Base-by-base conservation (phyloP, 2,113 vertebrate species). In the Pandion haliaetus region DNA sequence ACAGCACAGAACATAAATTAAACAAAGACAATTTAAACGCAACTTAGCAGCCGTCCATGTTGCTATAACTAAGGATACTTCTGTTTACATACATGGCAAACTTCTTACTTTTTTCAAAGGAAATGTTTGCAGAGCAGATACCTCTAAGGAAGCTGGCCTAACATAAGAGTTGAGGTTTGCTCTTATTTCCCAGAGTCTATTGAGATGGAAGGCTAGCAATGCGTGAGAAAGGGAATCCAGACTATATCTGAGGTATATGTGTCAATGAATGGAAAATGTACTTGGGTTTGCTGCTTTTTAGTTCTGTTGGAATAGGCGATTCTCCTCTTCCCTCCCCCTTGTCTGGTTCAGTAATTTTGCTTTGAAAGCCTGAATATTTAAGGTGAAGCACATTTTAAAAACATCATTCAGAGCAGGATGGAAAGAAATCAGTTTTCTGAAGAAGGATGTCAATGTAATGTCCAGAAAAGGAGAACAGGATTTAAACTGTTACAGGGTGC, bases 1-100 rank as follows among this genome's bases (percentile, higher is more conserved):
- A 92, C 86, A 91, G 79, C 50, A 77, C 16, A 34, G 90, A 86
- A 86, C 23, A 74, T 83, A 93, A 88, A 97, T 95, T 97, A 91
- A 95, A 94, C 82, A 90, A 62, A 32, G 79, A 76, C 90, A 93
- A 96, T 92, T 97, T 94, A 93, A 94, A 85, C 0, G 52, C 29
- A 88, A 45, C 86, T 94, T 73, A 90, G 67, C 80, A 93, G 83
- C 32, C 12, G 0, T 91, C 78, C 40, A 24, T 42, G 65, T 82
- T 95, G 72, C 86, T 91, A 54, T 84, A 92, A 77, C 21, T 17
- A 72, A 93, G 55, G 49, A 86, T 72, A 79, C 9, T 82, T 95
- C 52, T 90, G 74, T 89, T 97, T 97, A 96, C 50, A 91, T 29
- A 34, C 67, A 45, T 17, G 19, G 83, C 82, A 92, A 96, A 94